phyloP scores from a whole-genome alignment of 1,140 invertebrate species.

The Venturia canescens region DNA sequence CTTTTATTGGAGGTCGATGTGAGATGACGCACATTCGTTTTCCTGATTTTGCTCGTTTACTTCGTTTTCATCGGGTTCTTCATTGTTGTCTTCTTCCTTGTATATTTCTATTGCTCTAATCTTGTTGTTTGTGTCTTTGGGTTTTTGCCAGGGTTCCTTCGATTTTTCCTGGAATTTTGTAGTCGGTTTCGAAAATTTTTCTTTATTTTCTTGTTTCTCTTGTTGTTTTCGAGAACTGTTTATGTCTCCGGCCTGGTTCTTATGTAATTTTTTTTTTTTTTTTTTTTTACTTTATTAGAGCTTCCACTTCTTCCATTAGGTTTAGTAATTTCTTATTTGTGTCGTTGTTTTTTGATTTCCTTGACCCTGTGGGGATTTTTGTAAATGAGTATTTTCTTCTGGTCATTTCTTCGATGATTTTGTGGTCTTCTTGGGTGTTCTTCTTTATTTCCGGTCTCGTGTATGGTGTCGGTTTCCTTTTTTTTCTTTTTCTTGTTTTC shows the following conservation, averaged over 20 bases:
- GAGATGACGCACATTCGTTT: slow-evolving; percentile 32
- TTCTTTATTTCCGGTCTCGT: too few relatives aligned
- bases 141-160: too few relatives aligned
- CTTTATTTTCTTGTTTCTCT: background rate
- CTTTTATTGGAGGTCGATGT: background rate
- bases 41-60: background rate
- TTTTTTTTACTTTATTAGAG: too few relatives aligned
- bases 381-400: too few relatives aligned
- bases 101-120: background rate
- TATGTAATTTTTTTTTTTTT: background rate
- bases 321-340: too few relatives aligned
- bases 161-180: background rate
- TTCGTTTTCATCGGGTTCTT: background rate
- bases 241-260: slow-evolving; percentile 1
- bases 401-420: too few relatives aligned
- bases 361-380: too few relatives aligned
- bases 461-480: too few relatives aligned
- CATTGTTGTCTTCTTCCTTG: background rate
- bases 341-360: too few relatives aligned
- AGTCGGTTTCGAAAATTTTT: background rate
- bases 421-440: too few relatives aligned
- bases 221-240: background rate
- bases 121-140: background rate
- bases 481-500: too few relatives aligned
- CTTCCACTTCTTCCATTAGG: too few relatives aligned